phyloP scores from a whole-genome alignment of 2,113 vertebrate genomes.

The Halcyon senegalensis region DNA sequence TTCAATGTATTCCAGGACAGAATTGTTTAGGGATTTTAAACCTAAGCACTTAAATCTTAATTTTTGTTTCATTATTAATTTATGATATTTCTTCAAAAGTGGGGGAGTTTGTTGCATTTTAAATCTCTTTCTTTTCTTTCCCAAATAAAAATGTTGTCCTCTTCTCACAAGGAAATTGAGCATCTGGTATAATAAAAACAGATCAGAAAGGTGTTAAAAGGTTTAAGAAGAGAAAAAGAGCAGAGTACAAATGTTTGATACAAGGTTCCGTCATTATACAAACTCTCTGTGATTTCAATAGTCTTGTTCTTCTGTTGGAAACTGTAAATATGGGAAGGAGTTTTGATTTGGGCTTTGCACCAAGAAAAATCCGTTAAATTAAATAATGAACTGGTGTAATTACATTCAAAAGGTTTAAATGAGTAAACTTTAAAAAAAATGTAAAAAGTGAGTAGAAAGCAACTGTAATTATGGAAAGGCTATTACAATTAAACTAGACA shows the following conservation, averaged over 20 bases:
- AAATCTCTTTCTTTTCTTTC: background rate
- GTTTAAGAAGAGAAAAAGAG: background rate
- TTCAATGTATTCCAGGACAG: background rate
- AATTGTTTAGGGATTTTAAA: background rate
- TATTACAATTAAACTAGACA: background rate
- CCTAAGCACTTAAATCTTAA: background rate
- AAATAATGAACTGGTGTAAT: background rate
- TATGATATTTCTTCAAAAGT: background rate
- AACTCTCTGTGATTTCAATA: background rate
- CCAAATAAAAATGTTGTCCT: background rate
- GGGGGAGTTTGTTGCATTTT: background rate
- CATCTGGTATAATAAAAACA: background rate
- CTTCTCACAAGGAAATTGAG: background rate
- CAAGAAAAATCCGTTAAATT: background rate
- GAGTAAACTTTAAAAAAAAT: background rate
- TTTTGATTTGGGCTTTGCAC: background rate
- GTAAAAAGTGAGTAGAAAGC: background rate
- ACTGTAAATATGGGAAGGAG: background rate
- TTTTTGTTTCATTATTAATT: background rate
- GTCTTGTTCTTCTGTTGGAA: background rate
- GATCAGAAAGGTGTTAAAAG: background rate
- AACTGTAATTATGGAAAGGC: background rate
- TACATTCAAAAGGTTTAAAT: background rate
- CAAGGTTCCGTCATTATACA: background rate
- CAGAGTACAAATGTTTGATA: background rate